Evolutionary conservation across 2,113 vertebrate genomes (phyloP).

Genomic region (Anarhynchus alexandrinus): DNA sequence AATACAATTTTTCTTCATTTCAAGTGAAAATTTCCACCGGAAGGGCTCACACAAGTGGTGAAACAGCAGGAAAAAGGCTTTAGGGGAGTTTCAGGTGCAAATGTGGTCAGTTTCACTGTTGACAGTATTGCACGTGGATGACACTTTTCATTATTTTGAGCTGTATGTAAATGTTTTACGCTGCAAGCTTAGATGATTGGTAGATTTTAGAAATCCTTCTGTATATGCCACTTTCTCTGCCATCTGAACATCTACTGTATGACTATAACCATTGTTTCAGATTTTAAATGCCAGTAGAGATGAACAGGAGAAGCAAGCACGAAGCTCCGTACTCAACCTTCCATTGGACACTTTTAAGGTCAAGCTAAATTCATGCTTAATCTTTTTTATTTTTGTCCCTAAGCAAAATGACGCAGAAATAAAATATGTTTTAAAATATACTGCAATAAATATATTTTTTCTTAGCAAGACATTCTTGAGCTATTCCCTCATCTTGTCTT

Average conservation of each 20-base stretch:
- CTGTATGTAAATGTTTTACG: neutral
- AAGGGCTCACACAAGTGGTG: neutral
- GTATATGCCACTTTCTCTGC: neutral
- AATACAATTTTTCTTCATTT: neutral
- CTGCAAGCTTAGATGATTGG: neutral
- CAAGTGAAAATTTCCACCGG: neutral
- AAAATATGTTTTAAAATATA: neutral
- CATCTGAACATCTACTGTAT: neutral
- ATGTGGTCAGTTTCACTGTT: neutral
- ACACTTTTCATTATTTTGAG: neutral
- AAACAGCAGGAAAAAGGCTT: neutral
- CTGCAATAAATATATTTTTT: neutral
- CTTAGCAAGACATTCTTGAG: neutral
- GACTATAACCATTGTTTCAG: neutral
- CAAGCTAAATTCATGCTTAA: neutral
- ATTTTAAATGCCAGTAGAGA: neutral
- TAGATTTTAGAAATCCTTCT: neutral
- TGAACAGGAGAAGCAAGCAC: neutral
- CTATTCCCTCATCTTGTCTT: neutral
- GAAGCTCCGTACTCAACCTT: neutral
- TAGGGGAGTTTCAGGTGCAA: neutral
- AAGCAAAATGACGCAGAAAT: neutral
- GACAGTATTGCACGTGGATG: fast-evolving
- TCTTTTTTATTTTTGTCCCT: neutral
- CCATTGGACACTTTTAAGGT: neutral